Evolutionary conservation across 1,140 invertebrate species (phyloP), one percentile per base, ranked within the genome.

Genomic region (Pseudobourletiella spinata): DNA sequence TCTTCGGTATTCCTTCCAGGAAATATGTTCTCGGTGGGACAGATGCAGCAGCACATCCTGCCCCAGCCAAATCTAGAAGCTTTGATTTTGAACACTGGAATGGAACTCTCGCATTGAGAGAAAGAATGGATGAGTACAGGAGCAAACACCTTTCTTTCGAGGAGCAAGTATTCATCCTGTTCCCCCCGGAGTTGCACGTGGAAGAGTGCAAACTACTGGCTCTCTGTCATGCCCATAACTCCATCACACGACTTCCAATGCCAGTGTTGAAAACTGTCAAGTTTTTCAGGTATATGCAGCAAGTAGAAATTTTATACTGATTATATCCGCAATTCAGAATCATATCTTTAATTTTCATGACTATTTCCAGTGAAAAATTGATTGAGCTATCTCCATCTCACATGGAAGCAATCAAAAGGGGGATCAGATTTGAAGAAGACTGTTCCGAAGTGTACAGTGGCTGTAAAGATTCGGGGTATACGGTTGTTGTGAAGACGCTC

Each of bases 1-100:
- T 68, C 52, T 68, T 68, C 50, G 67, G 67, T 16, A 57, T 68
- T 24, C 66, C 66, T 26, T 62, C 59, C n/a, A 44, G 63, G 59
- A 68, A 68, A 32, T 68, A 68, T 35, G 66, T 68, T 6, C 30
- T 68, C 18, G 66, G 66, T 15, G 48, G 42, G n/a, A 32, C 62
- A 11, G 39, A 26, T 8, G 39, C 44, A 29, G 32, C 56, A 18
- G 29, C 43, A 35, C 22, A 14, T 24, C 22, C 48, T 43, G 48
- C 29, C 8, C 16, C 30, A 18, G 32, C 18, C 24, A 3, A 4
- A n/a, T n/a, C n/a, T 8, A 39, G 32, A 39, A 39, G 32, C n/a
- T 39, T 39, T 8, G 32, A 39, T 39, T 39, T 39, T 39, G 8
- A 39, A n/a, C n/a, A n/a, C n/a, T n/a, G n/a, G n/a, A n/a, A n/a